Percentiles rank a stretch among this genome's conserved stretches.
These are phyloP conservation scores for Lepidurus packardi DNA, from an alignment of 1,140 invertebrate species.

Conservation along the genomic window DNA sequence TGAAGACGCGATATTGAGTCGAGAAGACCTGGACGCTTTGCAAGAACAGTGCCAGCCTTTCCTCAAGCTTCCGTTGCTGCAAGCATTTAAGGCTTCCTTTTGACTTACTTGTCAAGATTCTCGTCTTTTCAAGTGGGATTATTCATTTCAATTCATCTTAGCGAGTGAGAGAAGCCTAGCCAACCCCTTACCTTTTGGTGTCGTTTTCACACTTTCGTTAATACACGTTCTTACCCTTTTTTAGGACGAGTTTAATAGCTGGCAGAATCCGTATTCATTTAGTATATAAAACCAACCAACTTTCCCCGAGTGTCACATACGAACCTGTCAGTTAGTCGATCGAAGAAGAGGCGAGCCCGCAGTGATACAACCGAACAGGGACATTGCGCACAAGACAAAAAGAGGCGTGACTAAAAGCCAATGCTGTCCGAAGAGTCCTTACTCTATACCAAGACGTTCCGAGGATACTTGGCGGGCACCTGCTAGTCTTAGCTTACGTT, in stretches of 20 bases:
- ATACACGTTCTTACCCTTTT: too few species aligned
- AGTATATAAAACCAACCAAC: not conserved
- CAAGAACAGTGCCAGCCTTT: slow-evolving; percentile 13
- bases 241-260: not conserved
- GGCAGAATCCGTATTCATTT: not conserved
- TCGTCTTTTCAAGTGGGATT: too few species aligned
- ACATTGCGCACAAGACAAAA: not conserved
- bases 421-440: not conserved
- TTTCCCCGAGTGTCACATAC: not conserved
- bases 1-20: not conserved
- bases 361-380: not conserved
- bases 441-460: not conserved
- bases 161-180: too few species aligned
- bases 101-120: not conserved
- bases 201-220: too few species aligned
- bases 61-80: not conserved
- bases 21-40: not conserved
- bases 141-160: too few species aligned
- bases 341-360: slow-evolving; percentile 1
- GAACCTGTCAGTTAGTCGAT: not conserved
- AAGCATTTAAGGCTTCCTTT: slow-evolving; percentile 24
- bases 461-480: slow-evolving; percentile 1
- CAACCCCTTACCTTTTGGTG: too few species aligned
- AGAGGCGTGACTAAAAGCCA: not conserved
- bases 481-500: not conserved